phyloP scores from a whole-genome alignment of 2,113 vertebrate genomes.

The Anolis carolinensis region DNA sequence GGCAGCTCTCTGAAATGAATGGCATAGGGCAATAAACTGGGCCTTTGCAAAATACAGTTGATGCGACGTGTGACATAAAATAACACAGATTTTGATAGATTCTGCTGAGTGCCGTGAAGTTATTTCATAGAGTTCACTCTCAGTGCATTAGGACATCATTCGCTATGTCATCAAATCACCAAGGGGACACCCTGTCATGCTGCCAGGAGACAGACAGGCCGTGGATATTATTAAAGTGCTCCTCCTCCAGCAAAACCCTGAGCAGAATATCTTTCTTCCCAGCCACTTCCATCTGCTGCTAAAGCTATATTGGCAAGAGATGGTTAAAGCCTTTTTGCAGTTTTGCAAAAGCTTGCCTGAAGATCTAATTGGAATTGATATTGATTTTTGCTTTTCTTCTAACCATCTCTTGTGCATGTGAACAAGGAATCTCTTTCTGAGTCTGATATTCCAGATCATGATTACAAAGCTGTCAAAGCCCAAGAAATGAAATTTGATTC shows the following conservation, averaged over 20 bases:
- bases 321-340: conserved; percentile 23
- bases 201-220: neutral
- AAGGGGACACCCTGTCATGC: neutral
- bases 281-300: no score
- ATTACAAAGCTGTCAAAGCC: neutral
- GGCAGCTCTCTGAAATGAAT: neutral
- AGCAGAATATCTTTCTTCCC: neutral
- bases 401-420: neutral
- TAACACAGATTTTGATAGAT: neutral
- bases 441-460: conserved; percentile 22
- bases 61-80: neutral
- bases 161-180: neutral
- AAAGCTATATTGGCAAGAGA: neutral
- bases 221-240: neutral
- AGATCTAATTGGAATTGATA: neutral
- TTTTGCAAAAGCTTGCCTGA: neutral
- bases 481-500: neutral
- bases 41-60: neutral
- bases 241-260: neutral
- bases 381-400: neutral
- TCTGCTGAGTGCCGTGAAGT: neutral
- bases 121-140: conserved; percentile 8
- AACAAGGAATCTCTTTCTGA: neutral
- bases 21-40: neutral
- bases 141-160: neutral